These are phyloP conservation scores for Biston betularia DNA, from an alignment of 2,888 invertebrate species.

Conservation along the genomic window DNA sequence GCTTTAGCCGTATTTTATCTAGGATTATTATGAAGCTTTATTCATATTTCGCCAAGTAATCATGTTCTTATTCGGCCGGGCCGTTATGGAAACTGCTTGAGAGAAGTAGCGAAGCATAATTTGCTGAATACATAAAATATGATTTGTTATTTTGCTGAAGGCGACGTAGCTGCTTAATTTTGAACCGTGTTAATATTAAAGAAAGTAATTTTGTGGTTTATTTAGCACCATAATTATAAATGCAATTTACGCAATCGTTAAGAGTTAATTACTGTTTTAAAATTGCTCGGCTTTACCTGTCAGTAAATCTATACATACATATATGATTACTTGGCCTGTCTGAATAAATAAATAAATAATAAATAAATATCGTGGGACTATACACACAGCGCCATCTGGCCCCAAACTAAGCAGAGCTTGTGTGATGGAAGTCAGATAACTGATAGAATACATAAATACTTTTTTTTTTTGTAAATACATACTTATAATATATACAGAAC, in stretches of 20 bases:
- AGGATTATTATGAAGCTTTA: slow-evolving; percentile 23
- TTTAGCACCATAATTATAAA: background rate
- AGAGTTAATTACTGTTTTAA: slow-evolving; percentile 2
- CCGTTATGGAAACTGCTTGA: slow-evolving; percentile 20
- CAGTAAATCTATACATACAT: too few relatives aligned
- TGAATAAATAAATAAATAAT: too few relatives aligned
- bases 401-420: too few relatives aligned
- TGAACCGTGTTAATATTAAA: slow-evolving; percentile 9
- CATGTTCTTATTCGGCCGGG: slow-evolving; percentile 19
- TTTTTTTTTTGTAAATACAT: too few relatives aligned
- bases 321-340: too few relatives aligned
- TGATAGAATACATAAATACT: too few relatives aligned
- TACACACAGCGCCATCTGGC: too few relatives aligned
- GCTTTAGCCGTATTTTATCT: slow-evolving; percentile 14
- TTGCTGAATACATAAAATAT: slow-evolving; percentile 25
- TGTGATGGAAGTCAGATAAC: too few relatives aligned
- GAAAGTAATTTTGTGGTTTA: slow-evolving; percentile 1
- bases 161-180: slow-evolving; percentile 17
- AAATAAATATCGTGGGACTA: too few relatives aligned
- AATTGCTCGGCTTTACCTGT: too few relatives aligned
- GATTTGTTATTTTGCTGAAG: slow-evolving; percentile 20
- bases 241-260: background rate
- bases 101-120: slow-evolving; percentile 18
- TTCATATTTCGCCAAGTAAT: slow-evolving; percentile 21
- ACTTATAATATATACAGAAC: too few relatives aligned